Evolutionary conservation across 2,797 vertebrate genomes (phyloP), one percentile per base, ranked within the genome.

Genomic region (Psittacula echo): DNA sequence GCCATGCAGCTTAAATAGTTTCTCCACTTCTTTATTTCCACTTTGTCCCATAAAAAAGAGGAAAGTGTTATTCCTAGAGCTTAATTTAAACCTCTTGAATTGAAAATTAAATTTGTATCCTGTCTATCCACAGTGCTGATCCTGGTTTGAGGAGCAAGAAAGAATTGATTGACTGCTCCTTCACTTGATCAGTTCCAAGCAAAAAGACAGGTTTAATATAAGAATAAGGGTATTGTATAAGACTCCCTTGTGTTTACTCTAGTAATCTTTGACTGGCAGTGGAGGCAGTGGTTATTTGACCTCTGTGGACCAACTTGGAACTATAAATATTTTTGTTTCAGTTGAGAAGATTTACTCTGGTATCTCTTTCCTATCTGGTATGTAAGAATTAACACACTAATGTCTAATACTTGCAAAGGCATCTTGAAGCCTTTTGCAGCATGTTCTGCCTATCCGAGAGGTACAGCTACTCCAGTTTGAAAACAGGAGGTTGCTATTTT

Each of bases 401-500:
- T 0, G 3, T n/a, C 48, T 58, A 7, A 18, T 41, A 17, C 58
- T 86, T 37, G 45, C 74, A 32, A 22, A 83, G 73, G 51, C 67
- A 23, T 90, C 78, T 85, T 19, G 61, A 79, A 58, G 47, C 56
- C 32, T 80, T 80, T 68, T 76, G 81, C 37, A 47, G 48, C 45
- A 9, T 70, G 22, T 53, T 85, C 61, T 77, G 67, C 61, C 68
- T 80, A 47, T 26, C 65, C 45, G 53, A 54, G 71, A 83, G 68
- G 56, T 37, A 44, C 64, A 77, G 68, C 66, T 72, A 8, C 50
- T 67, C 68, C 42, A 27, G 68, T 51, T 60, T 60, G 47, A 53
- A 80, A 94, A 15, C 82, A 86, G 51, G 29, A 32, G 7, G 29
- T 64, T 94, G 51, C 76, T 93, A 20, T 75, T 94, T 93, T 91